Conservation (phyloP, 2,888 invertebrate species). For the Frankliniella fusca region DNA sequence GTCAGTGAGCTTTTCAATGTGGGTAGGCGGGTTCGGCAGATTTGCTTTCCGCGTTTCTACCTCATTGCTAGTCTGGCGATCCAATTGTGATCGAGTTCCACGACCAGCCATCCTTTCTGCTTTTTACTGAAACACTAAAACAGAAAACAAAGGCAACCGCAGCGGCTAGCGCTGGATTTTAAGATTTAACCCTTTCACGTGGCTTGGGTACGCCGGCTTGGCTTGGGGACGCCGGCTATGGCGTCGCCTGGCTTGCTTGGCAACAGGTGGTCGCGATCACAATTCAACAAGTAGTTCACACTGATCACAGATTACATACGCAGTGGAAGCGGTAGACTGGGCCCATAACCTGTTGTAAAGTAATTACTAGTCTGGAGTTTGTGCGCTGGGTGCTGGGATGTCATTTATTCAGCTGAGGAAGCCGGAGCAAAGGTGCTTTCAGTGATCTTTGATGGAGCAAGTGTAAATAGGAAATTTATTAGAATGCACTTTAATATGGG, state of each 20-base stretch:
- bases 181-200: not conserved
- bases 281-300: not conserved
- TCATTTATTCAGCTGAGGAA: too few relatives aligned
- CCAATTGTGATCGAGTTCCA: not conserved
- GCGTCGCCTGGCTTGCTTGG: not conserved
- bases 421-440: too few relatives aligned
- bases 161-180: not conserved
- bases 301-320: not conserved
- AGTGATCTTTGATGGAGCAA: too few relatives aligned
- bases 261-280: not conserved
- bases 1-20: not conserved
- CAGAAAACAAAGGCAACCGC: not conserved
- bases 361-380: not conserved
- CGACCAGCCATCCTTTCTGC: not conserved
- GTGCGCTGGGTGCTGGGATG: too few relatives aligned
- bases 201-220: not conserved
- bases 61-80: not conserved
- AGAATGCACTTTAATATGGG: too few relatives aligned
- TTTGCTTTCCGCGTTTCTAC: not conserved
- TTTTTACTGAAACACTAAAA: not conserved
- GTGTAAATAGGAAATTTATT: too few relatives aligned
- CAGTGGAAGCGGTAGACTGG: not conserved
- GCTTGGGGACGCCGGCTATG: not conserved
- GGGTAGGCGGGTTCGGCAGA: not conserved
- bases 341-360: conserved; percentile 16